Evolutionary conservation across 2,113 vertebrate genomes (phyloP).

Genomic region (Engraulis encrasicolus): DNA sequence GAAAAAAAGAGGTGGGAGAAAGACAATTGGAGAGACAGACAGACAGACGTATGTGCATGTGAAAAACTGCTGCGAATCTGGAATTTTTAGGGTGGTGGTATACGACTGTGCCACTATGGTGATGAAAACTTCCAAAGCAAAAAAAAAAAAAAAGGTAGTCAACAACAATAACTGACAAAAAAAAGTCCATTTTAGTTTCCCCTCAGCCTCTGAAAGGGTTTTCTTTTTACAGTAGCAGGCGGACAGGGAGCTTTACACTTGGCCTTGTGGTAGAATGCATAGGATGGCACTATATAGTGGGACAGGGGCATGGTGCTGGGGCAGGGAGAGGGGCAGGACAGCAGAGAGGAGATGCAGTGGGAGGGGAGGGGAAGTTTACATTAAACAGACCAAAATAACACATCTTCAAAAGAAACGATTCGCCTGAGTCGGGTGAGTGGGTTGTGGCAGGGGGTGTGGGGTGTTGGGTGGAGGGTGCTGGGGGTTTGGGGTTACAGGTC

Average conservation of each 20-base stretch:
- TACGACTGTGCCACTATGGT: neutral
- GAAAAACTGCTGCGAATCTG: neutral
- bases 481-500: neutral
- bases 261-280: slow-evolving; percentile 50
- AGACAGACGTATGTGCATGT: neutral
- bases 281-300: slow-evolving; percentile 48
- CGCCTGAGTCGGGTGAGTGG: slow-evolving; percentile 55
- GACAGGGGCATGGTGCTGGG: too few species aligned
- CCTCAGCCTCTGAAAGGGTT: slow-evolving; percentile 2
- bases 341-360: slow-evolving; percentile 22
- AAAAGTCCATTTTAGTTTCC: neutral
- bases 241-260: slow-evolving; percentile 46
- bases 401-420: slow-evolving; percentile 50
- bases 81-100: slow-evolving; percentile 6
- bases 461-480: neutral
- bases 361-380: slow-evolving; percentile 23
- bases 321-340: slow-evolving; percentile 35
- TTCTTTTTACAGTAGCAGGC: slow-evolving; percentile 47
- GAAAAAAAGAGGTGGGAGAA: neutral
- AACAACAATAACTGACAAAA: neutral
- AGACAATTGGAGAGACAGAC: neutral
- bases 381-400: slow-evolving; percentile 55
- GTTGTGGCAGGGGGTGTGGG: slow-evolving; percentile 24
- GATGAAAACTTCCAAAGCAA: neutral
- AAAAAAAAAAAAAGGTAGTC: neutral